These are phyloP conservation scores for Polyommatus iphigenia DNA, from an alignment of 2,888 invertebrate genomes.

Conservation along the genomic window DNA sequence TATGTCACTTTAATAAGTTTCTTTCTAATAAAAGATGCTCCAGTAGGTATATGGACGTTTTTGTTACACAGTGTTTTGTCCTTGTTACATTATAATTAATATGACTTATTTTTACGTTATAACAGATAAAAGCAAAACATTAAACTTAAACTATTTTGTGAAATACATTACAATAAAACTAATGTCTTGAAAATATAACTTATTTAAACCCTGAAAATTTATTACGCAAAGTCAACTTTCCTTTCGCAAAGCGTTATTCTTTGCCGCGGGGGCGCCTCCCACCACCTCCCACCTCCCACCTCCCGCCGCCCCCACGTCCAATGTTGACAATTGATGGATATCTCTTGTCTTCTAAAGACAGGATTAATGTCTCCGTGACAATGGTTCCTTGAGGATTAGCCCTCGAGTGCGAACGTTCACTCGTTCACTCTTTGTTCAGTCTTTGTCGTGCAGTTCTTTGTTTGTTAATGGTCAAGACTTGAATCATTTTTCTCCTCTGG, in stretches of 20 bases:
- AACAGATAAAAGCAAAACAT: too few relatives aligned
- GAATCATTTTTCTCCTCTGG: neutral
- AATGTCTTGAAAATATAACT: too few relatives aligned
- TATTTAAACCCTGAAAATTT: neutral
- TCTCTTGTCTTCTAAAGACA: constrained; percentile 77
- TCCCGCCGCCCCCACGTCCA: constrained; percentile 60
- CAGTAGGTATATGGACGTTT: too few relatives aligned
- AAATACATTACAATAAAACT: too few relatives aligned
- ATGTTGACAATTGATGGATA: constrained; percentile 81
- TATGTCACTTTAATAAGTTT: too few relatives aligned
- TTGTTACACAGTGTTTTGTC: too few relatives aligned
- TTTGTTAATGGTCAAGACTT: constrained; percentile 15
- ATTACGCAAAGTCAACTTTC: neutral
- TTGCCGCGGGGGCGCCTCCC: constrained; percentile 52
- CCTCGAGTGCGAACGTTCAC: constrained; percentile 50
- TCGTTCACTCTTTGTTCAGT: constrained; percentile 32
- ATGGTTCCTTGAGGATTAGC: constrained; percentile 69
- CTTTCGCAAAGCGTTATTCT: constrained; percentile 49
- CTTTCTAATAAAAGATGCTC: too few relatives aligned
- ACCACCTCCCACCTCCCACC: constrained; percentile 53
- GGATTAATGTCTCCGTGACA: constrained; percentile 75
- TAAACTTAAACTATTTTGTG: too few relatives aligned
- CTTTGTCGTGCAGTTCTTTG: constrained; percentile 9
- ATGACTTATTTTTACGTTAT: too few relatives aligned
- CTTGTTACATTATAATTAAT: too few relatives aligned